Evolutionary conservation across 2,888 invertebrate genomes (phyloP).

Genomic region (Orgyia antiqua): DNA sequence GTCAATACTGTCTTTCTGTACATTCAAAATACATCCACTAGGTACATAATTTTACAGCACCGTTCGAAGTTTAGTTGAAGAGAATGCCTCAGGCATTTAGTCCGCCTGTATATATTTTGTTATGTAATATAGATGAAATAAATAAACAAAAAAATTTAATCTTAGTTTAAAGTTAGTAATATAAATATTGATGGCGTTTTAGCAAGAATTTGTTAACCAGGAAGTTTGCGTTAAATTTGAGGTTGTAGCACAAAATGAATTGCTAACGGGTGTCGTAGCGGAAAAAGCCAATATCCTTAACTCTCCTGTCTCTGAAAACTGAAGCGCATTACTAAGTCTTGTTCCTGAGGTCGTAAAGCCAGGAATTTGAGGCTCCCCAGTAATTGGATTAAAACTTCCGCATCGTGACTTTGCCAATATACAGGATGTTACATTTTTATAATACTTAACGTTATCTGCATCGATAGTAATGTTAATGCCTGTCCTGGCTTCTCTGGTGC

Average conservation of each 20-base stretch:
- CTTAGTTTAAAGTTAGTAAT: no score
- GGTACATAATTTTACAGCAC: no score
- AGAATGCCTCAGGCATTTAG: no score
- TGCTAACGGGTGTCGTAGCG: conserved; percentile 62
- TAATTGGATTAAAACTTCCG: conserved; percentile 80
- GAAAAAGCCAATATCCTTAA: conserved; percentile 76
- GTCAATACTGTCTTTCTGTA: no score
- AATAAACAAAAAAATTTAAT: no score
- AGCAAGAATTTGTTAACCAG: conserved; percentile 69
- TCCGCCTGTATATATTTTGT: no score
- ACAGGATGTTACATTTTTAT: conserved; percentile 81
- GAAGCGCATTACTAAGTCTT: conserved; percentile 74
- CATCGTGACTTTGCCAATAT: conserved; percentile 81
- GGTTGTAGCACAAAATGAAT: conserved; percentile 73
- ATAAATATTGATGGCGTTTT: no score
- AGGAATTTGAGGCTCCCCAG: conserved; percentile 79
- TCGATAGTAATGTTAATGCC: conserved; percentile 68
- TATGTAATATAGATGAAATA: no score
- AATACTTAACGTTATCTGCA: conserved; percentile 73
- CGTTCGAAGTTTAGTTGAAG: no score
- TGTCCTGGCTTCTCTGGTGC: conserved; percentile 71
- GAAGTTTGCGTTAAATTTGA: conserved; percentile 72
- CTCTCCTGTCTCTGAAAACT: conserved; percentile 75
- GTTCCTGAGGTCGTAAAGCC: conserved; percentile 54
- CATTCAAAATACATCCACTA: no score